Percentiles rank a stretch among this genome's conserved stretches.
Conservation (phyloP, 1,140 invertebrate species). For the Drosophila kepulauana region DNA sequence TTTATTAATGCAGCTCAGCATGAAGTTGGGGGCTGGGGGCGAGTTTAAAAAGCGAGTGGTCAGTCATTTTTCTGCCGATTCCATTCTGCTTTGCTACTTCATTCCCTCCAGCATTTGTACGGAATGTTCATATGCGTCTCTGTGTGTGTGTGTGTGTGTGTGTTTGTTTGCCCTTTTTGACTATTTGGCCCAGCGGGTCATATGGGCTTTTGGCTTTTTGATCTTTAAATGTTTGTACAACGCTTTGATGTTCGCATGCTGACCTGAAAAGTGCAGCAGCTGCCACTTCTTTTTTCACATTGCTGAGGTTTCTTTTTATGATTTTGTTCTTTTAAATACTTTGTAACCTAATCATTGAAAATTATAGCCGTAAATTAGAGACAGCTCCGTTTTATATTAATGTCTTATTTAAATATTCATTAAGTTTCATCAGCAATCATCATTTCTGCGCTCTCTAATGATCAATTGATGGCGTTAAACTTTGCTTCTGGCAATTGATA, state of each 20-base stretch:
- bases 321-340: not conserved
- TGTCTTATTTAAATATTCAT: not conserved
- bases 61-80: conserved; percentile 40
- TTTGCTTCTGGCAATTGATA: conserved; percentile 31
- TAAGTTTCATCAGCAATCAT: conserved; percentile 13
- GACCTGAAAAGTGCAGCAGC: conserved; percentile 55
- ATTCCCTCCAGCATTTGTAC: conserved; percentile 27
- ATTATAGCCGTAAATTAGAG: not conserved
- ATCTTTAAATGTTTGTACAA: conserved; percentile 80
- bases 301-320: conserved; percentile 19
- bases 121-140: conserved; percentile 35
- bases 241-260: conserved; percentile 70
- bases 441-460: conserved; percentile 55
- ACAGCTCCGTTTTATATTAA: not conserved
- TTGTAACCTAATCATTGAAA: not conserved
- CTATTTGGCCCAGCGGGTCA: conserved; percentile 61
- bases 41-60: conserved; percentile 41
- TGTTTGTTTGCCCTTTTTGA: conserved; percentile 44
- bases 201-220: conserved; percentile 76
- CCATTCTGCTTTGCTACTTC: not conserved
- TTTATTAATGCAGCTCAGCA: conserved; percentile 76
- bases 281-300: conserved; percentile 18
- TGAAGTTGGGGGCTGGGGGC: not conserved
- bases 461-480: conserved; percentile 63
- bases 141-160: not conserved